A percentile compares a stretch with the other conserved stretches of the same genome.
These are phyloP conservation scores for Periophthalmus magnuspinnatus DNA, from an alignment of 2,797 vertebrate species.

Conservation along the genomic window DNA sequence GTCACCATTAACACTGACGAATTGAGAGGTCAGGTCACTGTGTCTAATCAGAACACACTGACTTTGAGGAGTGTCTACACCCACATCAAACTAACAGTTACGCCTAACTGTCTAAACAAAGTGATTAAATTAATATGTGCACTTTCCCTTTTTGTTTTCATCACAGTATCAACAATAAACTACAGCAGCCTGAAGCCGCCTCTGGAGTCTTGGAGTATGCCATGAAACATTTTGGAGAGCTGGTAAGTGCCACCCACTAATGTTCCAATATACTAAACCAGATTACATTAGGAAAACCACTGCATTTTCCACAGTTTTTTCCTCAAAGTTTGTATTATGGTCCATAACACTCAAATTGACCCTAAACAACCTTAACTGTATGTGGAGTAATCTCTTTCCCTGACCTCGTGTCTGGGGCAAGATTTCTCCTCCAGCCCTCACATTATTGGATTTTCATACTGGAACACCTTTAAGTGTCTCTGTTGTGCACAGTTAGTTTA, in stretches of 20 bases:
- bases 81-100: no score
- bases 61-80: no score
- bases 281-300: not conserved
- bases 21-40: no score
- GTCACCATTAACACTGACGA: no score
- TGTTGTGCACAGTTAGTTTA: slow-evolving; percentile 4
- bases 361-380: slow-evolving; percentile 43
- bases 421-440: slow-evolving; percentile 34
- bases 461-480: slow-evolving; percentile 26
- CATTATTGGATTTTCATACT: slow-evolving; percentile 34
- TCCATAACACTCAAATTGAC: slow-evolving; percentile 35
- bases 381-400: slow-evolving; percentile 54
- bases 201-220: slow-evolving; percentile 96
- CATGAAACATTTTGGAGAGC: slow-evolving; percentile 98
- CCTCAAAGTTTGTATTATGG: slow-evolving; percentile 10
- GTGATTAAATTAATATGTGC: not conserved
- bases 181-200: slow-evolving; percentile 97
- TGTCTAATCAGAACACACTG: no score
- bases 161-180: slow-evolving; percentile 97
- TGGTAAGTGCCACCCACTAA: slow-evolving; percentile 80
- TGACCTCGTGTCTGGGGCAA: slow-evolving; percentile 39
- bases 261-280: not conserved
- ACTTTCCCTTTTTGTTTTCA: slow-evolving; percentile 36
- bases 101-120: not conserved
- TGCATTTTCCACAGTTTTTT: not conserved